Percentiles rank a stretch among this genome's conserved stretches.
Conservation (phyloP, 2,113 vertebrate species). For the Cyrtonyx montezumae region DNA sequence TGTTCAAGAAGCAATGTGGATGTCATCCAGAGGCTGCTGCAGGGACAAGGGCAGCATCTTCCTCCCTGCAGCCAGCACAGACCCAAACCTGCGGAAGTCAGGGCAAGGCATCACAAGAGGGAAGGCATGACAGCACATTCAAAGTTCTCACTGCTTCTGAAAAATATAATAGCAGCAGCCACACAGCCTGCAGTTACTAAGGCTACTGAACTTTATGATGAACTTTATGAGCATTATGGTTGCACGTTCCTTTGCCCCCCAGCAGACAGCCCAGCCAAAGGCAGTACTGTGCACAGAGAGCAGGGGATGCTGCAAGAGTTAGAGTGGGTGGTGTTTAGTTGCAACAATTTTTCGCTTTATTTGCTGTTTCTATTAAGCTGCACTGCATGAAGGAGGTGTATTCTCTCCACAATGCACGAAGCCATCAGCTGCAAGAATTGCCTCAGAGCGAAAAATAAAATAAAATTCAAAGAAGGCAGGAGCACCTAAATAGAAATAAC, state of each 20-base stretch:
- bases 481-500: slow-evolving; percentile 14
- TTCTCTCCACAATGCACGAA: not conserved
- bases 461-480: not conserved
- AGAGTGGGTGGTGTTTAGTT: not conserved
- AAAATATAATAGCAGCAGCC: not conserved
- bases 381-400: not conserved
- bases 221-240: too few species aligned
- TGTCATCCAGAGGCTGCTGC: not conserved
- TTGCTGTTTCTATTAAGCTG: not conserved
- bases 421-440: not conserved
- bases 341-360: slow-evolving; percentile 33
- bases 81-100: not conserved
- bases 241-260: not conserved
- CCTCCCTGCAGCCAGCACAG: not conserved
- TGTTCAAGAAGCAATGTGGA: not conserved
- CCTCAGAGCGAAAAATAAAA: not conserved
- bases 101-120: not conserved
- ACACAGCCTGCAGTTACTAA: not conserved
- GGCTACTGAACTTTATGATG: not conserved
- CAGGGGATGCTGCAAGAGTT: not conserved
- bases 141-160: not conserved
- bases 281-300: not conserved
- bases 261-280: not conserved
- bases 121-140: not conserved
- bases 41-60: rapidly evolving